A percentile compares a stretch with the other conserved stretches of the same genome.
These are phyloP conservation scores for Chelon auratus DNA, from an alignment of 2,797 vertebrate species.

Conservation along the genomic window DNA sequence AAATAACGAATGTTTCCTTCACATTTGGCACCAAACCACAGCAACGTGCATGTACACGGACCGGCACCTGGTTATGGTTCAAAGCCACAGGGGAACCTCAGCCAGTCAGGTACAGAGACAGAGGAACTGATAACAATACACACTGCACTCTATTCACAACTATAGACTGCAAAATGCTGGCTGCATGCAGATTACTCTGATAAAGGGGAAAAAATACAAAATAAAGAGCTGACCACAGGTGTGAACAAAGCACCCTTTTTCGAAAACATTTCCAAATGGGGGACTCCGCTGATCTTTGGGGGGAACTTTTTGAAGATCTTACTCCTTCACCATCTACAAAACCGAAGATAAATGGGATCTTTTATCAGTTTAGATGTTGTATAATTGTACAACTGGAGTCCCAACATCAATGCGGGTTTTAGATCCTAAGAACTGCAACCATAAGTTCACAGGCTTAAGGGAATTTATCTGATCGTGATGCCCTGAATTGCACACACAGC, in stretches of 20 bases:
- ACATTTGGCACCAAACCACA: constrained; percentile 55
- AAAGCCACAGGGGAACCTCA: constrained; percentile 67
- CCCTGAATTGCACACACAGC: constrained; percentile 59
- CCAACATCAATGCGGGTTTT: constrained; percentile 68
- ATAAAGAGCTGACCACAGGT: constrained; percentile 77
- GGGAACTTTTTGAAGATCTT: constrained; percentile 73
- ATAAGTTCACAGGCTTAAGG: constrained; percentile 68
- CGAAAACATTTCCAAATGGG: constrained; percentile 73
- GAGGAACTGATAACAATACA: constrained; percentile 75
- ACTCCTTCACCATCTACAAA: constrained; percentile 56
- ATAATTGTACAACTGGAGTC: constrained; percentile 78
- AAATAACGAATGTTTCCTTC: constrained; percentile 21
- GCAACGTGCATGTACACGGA: constrained; percentile 59
- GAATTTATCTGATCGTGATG: constrained; percentile 74
- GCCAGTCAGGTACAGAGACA: constrained; percentile 73
- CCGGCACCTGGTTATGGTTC: constrained; percentile 79
- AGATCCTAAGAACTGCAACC: constrained; percentile 72
- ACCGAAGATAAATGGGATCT: constrained; percentile 68
- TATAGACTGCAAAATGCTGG: constrained; percentile 80
- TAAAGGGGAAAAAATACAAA: constrained; percentile 72
- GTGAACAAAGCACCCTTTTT: constrained; percentile 76
- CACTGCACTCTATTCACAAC: constrained; percentile 81
- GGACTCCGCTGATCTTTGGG: constrained; percentile 56
- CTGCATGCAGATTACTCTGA: constrained; percentile 78
- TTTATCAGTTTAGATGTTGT: constrained; percentile 78